A percentile compares a stretch with the other conserved stretches of the same genome.
Conservation (phyloP, 2,888 invertebrate genomes). For the Euzophera pinguis region DNA sequence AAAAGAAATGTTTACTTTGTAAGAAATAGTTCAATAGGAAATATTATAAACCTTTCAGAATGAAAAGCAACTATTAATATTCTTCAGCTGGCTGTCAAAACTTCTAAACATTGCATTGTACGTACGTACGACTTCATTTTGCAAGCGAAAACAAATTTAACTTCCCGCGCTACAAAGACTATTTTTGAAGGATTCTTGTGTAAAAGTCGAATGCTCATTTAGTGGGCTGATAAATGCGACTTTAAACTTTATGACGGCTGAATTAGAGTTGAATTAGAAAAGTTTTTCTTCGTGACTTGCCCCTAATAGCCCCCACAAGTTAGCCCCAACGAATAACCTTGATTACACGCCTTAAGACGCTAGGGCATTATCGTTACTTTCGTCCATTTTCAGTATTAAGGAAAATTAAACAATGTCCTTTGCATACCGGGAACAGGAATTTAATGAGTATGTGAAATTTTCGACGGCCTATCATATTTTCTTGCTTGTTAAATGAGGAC, state of each 20-base stretch:
- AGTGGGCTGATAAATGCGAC: constrained; percentile 5
- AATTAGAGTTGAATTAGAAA: not conserved
- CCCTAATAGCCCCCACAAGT: constrained; percentile 15
- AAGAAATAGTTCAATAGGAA: not conserved
- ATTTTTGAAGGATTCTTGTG: not conserved
- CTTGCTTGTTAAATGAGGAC: not conserved
- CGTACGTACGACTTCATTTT: not conserved
- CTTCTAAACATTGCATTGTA: not conserved
- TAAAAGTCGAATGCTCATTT: not conserved
- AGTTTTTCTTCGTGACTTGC: constrained; percentile 17
- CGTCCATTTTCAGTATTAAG: constrained; percentile 34
- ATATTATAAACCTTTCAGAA: not conserved
- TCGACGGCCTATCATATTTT: not conserved
- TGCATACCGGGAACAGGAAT: not conserved
- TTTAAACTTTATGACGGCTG: constrained; percentile 5
- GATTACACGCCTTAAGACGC: constrained; percentile 28
- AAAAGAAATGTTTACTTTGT: no score
- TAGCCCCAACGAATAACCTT: not conserved
- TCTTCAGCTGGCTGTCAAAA: not conserved
- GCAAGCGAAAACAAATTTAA: not conserved
- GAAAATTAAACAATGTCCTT: constrained; percentile 26
- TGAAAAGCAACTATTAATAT: not conserved
- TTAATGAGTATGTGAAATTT: not conserved
- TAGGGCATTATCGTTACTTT: constrained; percentile 18
- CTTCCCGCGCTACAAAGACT: not conserved